phyloP scores from a whole-genome alignment of 2,797 vertebrate genomes.

The Sebastiscus albofasciatus region DNA sequence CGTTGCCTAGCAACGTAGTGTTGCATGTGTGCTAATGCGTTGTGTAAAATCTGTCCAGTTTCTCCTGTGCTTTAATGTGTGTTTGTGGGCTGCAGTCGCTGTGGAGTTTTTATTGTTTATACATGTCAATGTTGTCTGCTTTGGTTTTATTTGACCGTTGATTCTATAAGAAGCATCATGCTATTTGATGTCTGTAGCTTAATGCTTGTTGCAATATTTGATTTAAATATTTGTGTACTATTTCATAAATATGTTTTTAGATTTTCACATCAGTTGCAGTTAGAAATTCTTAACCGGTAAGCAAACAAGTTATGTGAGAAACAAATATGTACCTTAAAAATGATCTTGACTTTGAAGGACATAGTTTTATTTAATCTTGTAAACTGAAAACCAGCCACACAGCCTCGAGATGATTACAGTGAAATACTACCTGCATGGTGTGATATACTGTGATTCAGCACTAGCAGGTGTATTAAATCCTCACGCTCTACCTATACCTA shows the following conservation, averaged over 20 bases:
- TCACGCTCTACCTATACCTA: neutral
- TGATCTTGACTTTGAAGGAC: neutral
- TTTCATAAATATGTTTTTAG: neutral
- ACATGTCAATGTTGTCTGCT: neutral
- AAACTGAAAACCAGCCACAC: neutral
- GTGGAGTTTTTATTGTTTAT: neutral
- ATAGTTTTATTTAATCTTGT: neutral
- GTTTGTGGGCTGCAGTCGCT: neutral
- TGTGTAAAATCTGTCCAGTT: neutral
- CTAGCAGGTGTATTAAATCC: constrained; percentile 2
- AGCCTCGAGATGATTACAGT: neutral
- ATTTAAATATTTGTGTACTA: neutral
- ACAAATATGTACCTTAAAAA: neutral
- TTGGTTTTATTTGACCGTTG: neutral
- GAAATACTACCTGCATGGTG: neutral
- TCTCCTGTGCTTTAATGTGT: neutral
- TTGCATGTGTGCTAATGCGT: neutral
- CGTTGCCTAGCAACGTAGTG: no score
- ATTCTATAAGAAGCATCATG: neutral
- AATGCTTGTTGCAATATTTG: neutral
- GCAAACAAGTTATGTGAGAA: neutral
- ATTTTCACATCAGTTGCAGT: neutral
- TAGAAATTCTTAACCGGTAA: neutral
- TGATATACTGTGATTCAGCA: constrained; percentile 3
- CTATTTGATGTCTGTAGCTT: neutral